Conservation (phyloP, 2,113 vertebrate genomes). For the Melanerpes formicivorus region DNA sequence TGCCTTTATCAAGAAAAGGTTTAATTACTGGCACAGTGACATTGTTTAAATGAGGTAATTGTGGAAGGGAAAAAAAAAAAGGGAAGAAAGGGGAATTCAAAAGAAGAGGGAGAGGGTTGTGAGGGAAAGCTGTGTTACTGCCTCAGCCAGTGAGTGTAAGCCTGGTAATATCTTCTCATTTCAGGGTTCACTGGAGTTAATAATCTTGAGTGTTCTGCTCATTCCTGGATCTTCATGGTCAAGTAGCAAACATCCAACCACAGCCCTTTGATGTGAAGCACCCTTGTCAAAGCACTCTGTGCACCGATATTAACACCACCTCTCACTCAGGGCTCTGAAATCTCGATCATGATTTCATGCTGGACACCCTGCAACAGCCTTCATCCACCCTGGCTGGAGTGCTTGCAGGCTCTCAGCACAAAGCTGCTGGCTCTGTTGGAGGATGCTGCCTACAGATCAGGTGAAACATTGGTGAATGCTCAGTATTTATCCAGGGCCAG, state of each 20-base stretch:
- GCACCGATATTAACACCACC: neutral
- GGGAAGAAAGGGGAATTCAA: neutral
- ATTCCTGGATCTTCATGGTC: constrained; percentile 37
- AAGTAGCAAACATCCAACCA: constrained; percentile 1
- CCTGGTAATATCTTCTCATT: constrained; percentile 43
- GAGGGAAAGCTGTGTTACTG: neutral
- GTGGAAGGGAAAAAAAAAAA: neutral
- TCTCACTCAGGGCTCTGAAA: neutral
- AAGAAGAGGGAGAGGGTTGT: neutral
- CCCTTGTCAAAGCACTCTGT: neutral
- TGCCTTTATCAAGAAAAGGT: neutral
- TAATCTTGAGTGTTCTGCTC: constrained; percentile 43
- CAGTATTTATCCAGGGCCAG: neutral
- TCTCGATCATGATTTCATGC: rapidly evolving
- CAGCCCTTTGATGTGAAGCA: neutral
- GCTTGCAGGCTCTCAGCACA: neutral
- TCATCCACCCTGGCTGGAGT: neutral
- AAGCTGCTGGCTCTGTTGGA: neutral
- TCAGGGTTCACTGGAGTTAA: constrained; percentile 60
- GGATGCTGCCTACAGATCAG: neutral
- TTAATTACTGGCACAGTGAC: neutral
- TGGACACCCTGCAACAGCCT: neutral
- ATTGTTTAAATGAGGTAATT: neutral
- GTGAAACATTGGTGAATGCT: neutral
- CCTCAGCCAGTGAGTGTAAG: neutral